Evolutionary conservation across 2,113 vertebrate species (phyloP), one percentile per base, ranked within the genome.

Genomic region (Malurus elegans): DNA sequence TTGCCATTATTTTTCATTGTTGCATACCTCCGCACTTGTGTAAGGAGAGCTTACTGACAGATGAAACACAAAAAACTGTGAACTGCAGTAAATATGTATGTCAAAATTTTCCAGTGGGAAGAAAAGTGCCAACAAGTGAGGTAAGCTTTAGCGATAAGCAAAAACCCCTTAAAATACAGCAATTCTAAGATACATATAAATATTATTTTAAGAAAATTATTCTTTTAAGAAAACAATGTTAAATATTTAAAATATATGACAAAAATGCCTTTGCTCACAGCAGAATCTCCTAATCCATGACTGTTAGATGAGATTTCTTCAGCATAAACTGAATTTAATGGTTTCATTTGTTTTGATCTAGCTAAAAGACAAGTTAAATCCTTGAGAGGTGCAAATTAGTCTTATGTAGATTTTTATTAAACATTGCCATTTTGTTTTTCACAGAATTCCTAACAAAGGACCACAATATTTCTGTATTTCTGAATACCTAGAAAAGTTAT

Each of bases 21-120:
- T 96, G 45, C 91, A 95, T 97, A 92, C 23, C 92, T 96, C 86
- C 92, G 61, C 65, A 93, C 76, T 95, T 95, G 88, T 91, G 88
- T 94, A 96, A 97, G 75, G 34, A 90, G 90, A 94, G 58, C 31
- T 73, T 88, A 62, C 28, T 91, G 91, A 81, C 79, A 84, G 86
- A 42, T 81, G 76, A 95, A 83, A 79, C 53, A 93, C 32, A 94
- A 95, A 92, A 80, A 91, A 74, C 69, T 81, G 61, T 79, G 48
- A 86, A 75, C 31, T 78, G n/a, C 44, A 84, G 58, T 67, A 94
- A 89, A 89, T 85, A 89, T 64, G 14, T 67, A 47, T 81, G 44
- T 86, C 70, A 31, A 13, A 47, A 28, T 81, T 87, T 90, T 95
- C 60, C 73, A 91, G 25, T 44, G n/a, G 57, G 31, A 58, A 88